Conservation (phyloP, 2,888 invertebrate genomes). For the Nyleta sp. region DNA sequence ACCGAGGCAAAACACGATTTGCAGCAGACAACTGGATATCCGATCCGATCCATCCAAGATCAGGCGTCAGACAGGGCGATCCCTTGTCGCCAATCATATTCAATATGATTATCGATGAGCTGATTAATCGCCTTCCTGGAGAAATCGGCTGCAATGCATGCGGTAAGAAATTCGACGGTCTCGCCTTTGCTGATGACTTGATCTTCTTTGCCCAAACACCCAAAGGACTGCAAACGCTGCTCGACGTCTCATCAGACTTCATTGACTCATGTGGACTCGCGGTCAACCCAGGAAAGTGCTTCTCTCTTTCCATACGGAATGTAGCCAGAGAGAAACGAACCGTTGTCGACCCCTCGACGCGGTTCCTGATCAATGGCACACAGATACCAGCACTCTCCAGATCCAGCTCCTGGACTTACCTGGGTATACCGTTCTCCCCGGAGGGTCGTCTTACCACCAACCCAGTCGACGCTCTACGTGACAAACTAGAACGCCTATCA, state of each 20-base stretch:
- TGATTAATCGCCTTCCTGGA: not conserved
- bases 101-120: slow-evolving; percentile 59
- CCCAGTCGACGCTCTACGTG: not conserved
- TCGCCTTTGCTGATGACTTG: slow-evolving; percentile 66
- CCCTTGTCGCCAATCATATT: slow-evolving; percentile 63
- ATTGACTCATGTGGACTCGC: slow-evolving; percentile 46
- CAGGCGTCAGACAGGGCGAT: slow-evolving; percentile 62
- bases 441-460: not conserved
- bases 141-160: slow-evolving; percentile 12
- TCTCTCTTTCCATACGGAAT: slow-evolving; percentile 1
- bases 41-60: not conserved
- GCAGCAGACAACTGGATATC: too few species aligned
- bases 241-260: not conserved
- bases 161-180: slow-evolving; percentile 11
- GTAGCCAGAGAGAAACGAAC: slow-evolving; percentile 50
- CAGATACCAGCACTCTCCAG: slow-evolving; percentile 10
- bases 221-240: slow-evolving; percentile 23
- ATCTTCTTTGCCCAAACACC: slow-evolving; percentile 39
- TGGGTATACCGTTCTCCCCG: slow-evolving; percentile 30
- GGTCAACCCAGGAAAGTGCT: slow-evolving; percentile 68
- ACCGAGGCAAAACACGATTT: too few species aligned
- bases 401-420: slow-evolving; percentile 29
- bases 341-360: slow-evolving; percentile 8
- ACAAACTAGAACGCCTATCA: slow-evolving; percentile 48
- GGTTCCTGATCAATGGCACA: slow-evolving; percentile 8